Conservation (phyloP, 2,113 vertebrate genomes). For the Centropus unirufus region DNA sequence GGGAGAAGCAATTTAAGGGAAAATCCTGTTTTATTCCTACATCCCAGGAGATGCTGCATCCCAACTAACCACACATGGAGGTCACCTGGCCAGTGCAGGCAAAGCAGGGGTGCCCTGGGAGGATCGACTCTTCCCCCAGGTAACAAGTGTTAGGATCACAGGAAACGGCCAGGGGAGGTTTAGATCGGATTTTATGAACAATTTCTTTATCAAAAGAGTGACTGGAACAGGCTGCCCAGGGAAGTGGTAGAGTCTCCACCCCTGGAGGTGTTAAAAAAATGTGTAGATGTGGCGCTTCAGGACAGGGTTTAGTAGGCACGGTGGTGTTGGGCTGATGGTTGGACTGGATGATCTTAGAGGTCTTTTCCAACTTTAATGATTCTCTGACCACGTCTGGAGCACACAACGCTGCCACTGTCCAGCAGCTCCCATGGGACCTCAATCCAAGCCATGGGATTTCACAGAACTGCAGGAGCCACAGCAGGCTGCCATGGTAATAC, state of each 20-base stretch:
- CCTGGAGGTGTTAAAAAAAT: no score
- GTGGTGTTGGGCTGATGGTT: no score
- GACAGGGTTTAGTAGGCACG: no score
- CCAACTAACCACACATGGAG: accelerated
- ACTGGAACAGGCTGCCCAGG: no score
- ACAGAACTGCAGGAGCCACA: background rate
- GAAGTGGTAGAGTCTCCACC: no score
- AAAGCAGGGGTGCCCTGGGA: background rate
- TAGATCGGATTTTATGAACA: no score
- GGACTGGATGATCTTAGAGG: no score
- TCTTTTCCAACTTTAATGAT: no score
- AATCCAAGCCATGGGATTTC: background rate
- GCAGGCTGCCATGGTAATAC: background rate
- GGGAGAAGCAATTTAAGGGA: background rate
- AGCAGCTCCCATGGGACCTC: background rate
- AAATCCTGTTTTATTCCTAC: background rate
- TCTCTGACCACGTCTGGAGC: background rate
- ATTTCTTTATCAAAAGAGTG: no score
- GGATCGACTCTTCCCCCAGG: background rate
- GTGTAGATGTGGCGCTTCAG: no score
- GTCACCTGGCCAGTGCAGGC: background rate
- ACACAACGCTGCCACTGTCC: accelerated
- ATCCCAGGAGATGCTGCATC: background rate
- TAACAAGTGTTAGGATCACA: no score
- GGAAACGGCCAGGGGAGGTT: no score